These are phyloP conservation scores for Cryptocephalus moraei DNA, from an alignment of 2,888 invertebrate genomes.

Conservation along the genomic window DNA sequence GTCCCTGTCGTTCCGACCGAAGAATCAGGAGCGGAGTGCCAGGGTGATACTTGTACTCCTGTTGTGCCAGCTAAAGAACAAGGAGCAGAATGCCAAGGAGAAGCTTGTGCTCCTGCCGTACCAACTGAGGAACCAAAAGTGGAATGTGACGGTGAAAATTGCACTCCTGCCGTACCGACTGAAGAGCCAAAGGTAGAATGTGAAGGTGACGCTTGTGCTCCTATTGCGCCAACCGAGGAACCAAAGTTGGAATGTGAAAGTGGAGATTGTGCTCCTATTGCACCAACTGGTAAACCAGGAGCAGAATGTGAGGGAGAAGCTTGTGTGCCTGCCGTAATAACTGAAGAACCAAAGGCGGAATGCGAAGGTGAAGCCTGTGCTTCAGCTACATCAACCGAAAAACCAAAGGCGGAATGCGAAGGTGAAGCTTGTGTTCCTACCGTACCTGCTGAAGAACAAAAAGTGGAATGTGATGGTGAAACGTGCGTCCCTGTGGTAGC, in stretches of 20 bases:
- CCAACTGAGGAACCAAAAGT: too few species aligned
- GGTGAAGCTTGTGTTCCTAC: neutral
- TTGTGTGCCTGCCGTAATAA: neutral
- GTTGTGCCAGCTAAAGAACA: too few species aligned
- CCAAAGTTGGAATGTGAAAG: neutral
- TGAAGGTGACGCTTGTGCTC: too few species aligned
- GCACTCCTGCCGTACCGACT: too few species aligned
- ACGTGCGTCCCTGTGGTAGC: neutral
- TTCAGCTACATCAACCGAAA: neutral
- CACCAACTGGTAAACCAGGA: neutral
- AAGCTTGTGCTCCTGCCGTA: too few species aligned
- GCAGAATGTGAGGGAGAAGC: neutral
- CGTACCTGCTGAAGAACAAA: neutral
- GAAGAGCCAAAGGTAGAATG: too few species aligned
- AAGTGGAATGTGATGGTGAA: neutral
- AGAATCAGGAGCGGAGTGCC: too few species aligned
- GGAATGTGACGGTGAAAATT: too few species aligned
- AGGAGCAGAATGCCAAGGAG: too few species aligned
- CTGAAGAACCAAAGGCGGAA: neutral
- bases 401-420: neutral
- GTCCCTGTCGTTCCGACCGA: too few species aligned
- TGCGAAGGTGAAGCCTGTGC: neutral
- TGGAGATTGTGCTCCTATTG: neutral
- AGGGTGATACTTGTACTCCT: too few species aligned
- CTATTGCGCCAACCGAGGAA: too few species aligned